phyloP scores from a whole-genome alignment of 2,113 vertebrate genomes.

The Delphinus delphis region DNA sequence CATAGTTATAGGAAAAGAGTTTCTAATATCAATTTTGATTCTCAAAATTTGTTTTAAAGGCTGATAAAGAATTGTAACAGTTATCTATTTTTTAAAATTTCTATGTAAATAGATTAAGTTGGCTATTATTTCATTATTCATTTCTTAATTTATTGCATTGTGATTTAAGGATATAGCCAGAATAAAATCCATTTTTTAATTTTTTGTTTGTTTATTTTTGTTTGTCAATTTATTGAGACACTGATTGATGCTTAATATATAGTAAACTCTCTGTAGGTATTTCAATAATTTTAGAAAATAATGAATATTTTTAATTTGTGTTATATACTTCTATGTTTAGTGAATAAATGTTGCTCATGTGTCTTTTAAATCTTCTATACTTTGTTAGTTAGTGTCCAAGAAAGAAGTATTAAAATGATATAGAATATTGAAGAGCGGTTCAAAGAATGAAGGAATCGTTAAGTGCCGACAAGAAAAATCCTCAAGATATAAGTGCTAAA shows the following conservation, averaged over 20 bases:
- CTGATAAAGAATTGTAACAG: not conserved
- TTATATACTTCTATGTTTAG: not conserved
- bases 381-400: not conserved
- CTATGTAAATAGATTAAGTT: not conserved
- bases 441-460: not conserved
- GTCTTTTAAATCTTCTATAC: not conserved
- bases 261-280: not conserved
- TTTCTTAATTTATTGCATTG: not conserved
- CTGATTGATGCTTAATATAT: not conserved
- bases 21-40: not conserved
- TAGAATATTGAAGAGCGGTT: not conserved
- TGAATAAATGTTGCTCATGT: not conserved
- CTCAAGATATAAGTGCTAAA: not conserved
- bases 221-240: not conserved
- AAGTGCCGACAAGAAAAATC: not conserved
- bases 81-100: not conserved
- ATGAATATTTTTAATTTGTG: not conserved
- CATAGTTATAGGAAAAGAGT: not conserved
- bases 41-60: not conserved
- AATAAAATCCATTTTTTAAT: not conserved
- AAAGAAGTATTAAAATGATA: not conserved
- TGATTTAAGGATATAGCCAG: not conserved
- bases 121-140: not conserved
- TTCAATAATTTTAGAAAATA: not conserved
- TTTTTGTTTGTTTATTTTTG: not conserved